phyloP scores from a whole-genome alignment of 2,888 invertebrate genomes.

The Dexiosoma caninum region DNA sequence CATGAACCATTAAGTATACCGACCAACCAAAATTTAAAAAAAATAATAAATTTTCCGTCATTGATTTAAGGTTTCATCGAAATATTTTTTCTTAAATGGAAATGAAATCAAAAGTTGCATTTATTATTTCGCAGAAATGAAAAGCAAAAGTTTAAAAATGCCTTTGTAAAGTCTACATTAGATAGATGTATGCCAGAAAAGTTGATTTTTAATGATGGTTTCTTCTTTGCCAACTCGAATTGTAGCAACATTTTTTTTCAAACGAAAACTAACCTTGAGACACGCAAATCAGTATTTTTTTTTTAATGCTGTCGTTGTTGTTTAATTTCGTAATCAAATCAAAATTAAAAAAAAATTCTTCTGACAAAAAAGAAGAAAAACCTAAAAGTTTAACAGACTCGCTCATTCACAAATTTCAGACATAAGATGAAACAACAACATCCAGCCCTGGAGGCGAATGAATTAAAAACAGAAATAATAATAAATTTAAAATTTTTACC shows the following conservation, averaged over 20 bases:
- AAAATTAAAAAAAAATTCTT: too few relatives aligned
- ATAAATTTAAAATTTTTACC: not conserved
- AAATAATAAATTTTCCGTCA: not conserved
- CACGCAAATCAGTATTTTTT: conserved; percentile 52
- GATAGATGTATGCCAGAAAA: not conserved
- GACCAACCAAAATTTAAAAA: not conserved
- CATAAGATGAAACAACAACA: conserved; percentile 16
- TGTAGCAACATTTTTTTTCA: conserved; percentile 23
- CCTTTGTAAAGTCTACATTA: not conserved
- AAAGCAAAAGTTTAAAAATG: not conserved
- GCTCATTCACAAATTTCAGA: conserved; percentile 4
- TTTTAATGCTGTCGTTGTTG: conserved; percentile 5
- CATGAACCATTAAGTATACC: not conserved
- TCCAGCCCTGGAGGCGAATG: conserved; percentile 46
- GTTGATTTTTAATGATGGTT: conserved; percentile 8
- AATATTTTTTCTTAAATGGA: not conserved
- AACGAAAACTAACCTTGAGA: conserved; percentile 51
- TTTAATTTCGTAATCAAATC: conserved; percentile 36
- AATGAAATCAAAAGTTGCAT: conserved; percentile 11
- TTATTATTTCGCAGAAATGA: not conserved
- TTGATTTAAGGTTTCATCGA: not conserved
- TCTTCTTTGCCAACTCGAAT: conserved; percentile 50
- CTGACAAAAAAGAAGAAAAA: too few relatives aligned
- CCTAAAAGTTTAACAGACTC: too few relatives aligned
- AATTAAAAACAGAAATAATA: not conserved